Evolutionary conservation across 2,113 vertebrate species (phyloP).

Genomic region (Oceanodroma tethys): DNA sequence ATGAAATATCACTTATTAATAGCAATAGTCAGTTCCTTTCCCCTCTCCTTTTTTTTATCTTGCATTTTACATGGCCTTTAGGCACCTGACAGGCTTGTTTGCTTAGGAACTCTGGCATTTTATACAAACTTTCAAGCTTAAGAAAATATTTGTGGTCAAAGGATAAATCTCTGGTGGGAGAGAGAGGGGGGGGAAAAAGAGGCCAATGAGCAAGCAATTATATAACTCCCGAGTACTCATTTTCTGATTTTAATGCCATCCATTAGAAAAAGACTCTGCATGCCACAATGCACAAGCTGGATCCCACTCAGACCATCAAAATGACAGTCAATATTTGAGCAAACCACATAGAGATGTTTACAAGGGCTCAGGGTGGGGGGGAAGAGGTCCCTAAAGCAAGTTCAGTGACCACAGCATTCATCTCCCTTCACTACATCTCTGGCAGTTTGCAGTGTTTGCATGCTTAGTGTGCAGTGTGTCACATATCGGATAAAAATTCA

Average conservation of each 20-base stretch:
- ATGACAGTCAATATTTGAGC: not conserved
- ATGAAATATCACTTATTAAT: not conserved
- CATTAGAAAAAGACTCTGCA: not conserved
- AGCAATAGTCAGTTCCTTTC: not conserved
- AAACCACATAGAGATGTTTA: not conserved
- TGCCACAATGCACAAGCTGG: not conserved
- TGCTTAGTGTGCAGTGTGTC: not conserved
- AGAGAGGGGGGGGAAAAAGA: rapidly evolving
- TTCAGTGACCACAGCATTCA: not conserved
- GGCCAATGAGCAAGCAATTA: not conserved
- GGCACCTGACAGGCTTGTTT: not conserved
- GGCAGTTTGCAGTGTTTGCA: not conserved
- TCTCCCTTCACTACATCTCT: rapidly evolving
- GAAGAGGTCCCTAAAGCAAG: not conserved
- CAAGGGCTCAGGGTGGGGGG: not conserved
- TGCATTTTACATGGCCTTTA: not conserved
- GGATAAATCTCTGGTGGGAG: not conserved
- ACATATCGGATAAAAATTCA: rapidly evolving
- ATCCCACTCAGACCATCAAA: not conserved
- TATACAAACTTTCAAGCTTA: not conserved
- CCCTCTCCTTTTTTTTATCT: too few relatives aligned
- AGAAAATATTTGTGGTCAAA: not conserved
- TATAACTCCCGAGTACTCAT: not conserved
- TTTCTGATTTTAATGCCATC: not conserved
- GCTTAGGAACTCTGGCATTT: not conserved